Conservation (phyloP, 2,888 invertebrate species). For the Ariolimax columbianus region DNA sequence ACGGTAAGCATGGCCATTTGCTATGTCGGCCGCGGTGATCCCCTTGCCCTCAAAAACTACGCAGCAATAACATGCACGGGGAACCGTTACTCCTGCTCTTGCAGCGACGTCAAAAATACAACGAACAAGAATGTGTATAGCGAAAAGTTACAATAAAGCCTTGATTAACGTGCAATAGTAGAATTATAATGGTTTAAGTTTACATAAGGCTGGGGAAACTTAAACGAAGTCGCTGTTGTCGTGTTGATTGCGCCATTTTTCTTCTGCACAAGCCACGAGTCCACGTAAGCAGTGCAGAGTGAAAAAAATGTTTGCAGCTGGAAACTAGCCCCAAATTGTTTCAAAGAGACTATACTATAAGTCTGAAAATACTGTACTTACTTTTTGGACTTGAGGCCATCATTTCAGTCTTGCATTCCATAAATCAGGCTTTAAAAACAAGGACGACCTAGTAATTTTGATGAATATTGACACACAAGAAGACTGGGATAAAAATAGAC, state of each 20-base stretch:
- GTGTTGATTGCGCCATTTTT: slow-evolving; percentile 51
- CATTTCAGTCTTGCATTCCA: slow-evolving; percentile 40
- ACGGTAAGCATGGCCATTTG: slow-evolving; percentile 38
- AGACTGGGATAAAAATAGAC: slow-evolving; percentile 69
- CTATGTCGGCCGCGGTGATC: slow-evolving; percentile 52
- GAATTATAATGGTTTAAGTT: neutral
- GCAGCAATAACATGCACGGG: slow-evolving; percentile 34
- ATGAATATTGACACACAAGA: slow-evolving; percentile 19
- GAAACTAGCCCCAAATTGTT: neutral
- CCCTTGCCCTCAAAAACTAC: slow-evolving; percentile 50
- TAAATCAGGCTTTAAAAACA: slow-evolving; percentile 39
- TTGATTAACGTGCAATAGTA: neutral
- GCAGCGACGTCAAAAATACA: neutral
- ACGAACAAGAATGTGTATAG: neutral
- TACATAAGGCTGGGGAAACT: neutral
- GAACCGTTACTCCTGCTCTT: neutral
- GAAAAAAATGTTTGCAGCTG: neutral
- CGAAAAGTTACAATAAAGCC: neutral
- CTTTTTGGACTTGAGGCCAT: slow-evolving; percentile 42
- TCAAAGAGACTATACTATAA: neutral
- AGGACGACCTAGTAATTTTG: slow-evolving; percentile 46
- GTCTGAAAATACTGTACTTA: neutral
- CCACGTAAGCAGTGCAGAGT: slow-evolving; percentile 32
- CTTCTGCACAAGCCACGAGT: slow-evolving; percentile 45
- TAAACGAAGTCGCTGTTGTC: neutral